Evolutionary conservation across 2,888 invertebrate genomes (phyloP), one percentile per base, ranked within the genome.

Genomic region (Pollenia angustigena): DNA sequence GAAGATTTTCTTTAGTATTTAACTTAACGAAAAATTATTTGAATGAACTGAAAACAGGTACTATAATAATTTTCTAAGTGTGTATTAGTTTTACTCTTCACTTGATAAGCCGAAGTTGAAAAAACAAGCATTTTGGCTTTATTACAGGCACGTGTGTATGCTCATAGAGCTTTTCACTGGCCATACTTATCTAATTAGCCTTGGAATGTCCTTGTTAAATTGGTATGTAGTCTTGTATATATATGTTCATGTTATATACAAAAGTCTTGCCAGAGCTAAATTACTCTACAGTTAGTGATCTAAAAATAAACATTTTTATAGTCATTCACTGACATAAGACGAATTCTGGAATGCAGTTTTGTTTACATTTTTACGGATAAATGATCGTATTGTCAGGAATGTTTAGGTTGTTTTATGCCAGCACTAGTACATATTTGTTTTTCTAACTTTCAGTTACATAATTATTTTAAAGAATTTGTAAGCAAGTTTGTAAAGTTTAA

Each of bases 231-330:
- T 54, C 46, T 32, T 64, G 23, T 80, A n/a, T 44, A 62, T 32
- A 6, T 32, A 32, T 32, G 32, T 11, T 48, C 46, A 32, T 18
- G 50, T 11, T 16, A 42, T 52, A 71, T 64, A 16, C 60, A 44
- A n/a, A n/a, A 52, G 40, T 69, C 18, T 6, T 16, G 32, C 4
- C 44, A 9, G 54, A 12, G 14, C 9, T 72, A 86, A 86, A 86
- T 86, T 83, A 83, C 71, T 75, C 78, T 71, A 81, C 86, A 88
- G 88, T 86, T 88, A 88, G 81, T 66, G 85, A 88, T 85, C 88
- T 87, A 87, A 88, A 88, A 88, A 88, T 87, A 86, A 76, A 66
- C 64, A 2, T 58, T 52, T 69, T 48, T 50, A 11, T 71, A 18
- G 11, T 50, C 46, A 79, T 46, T 56, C 66, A 48, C n/a, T 54